phyloP scores from a whole-genome alignment of 2,113 vertebrate species.

The Nesoenas mayeri region DNA sequence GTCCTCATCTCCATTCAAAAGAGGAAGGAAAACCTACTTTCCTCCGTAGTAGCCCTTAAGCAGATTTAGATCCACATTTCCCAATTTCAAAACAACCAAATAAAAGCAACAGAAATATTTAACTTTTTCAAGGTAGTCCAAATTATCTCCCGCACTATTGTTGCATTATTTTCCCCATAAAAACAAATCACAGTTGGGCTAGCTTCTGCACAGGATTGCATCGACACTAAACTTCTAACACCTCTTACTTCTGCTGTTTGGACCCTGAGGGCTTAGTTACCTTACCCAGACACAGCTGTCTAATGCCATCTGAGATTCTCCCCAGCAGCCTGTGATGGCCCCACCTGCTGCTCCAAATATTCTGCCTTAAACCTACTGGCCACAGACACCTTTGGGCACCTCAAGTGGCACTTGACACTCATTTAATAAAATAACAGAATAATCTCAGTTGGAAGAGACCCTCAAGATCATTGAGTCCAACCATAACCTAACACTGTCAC shows the following conservation, averaged over 20 bases:
- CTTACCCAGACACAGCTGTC: not conserved
- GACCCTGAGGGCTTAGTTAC: not conserved
- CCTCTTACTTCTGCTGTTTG: not conserved
- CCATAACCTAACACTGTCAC: too few relatives aligned
- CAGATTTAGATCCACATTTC: not conserved
- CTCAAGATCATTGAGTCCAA: too few relatives aligned
- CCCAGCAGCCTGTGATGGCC: fast-evolving
- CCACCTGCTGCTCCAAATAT: not conserved
- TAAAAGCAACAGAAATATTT: not conserved
- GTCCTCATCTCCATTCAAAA: not conserved
- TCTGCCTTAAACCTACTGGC: not conserved
- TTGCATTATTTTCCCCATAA: not conserved
- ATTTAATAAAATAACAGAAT: too few relatives aligned
- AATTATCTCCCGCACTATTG: not conserved
- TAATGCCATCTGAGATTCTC: not conserved
- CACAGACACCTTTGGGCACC: not conserved
- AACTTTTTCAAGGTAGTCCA: not conserved
- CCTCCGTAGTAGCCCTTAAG: not conserved
- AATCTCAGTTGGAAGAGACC: too few relatives aligned
- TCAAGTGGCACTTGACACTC: too few relatives aligned
- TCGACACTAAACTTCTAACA: not conserved
- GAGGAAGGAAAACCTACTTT: not conserved
- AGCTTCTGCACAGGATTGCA: not conserved
- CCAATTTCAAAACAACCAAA: not conserved
- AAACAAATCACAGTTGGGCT: not conserved